Percentiles rank a stretch among this genome's conserved stretches.
These are phyloP conservation scores for Ectropis crepuscularia DNA, from an alignment of 2,888 invertebrate genomes.

Conservation along the genomic window DNA sequence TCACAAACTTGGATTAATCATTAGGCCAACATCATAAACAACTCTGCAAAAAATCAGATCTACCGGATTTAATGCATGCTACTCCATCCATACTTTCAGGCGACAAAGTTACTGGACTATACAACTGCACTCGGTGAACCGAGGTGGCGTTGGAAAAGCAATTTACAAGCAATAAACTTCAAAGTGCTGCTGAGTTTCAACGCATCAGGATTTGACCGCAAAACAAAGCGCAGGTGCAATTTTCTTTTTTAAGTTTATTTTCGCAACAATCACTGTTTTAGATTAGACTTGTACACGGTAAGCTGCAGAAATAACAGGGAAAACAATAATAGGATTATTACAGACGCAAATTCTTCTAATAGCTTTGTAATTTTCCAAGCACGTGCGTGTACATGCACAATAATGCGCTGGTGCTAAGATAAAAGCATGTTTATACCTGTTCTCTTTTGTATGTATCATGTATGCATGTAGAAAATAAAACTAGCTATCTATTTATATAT, in stretches of 20 bases:
- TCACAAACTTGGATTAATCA: too few relatives aligned
- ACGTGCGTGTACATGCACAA: slow-evolving; percentile 27
- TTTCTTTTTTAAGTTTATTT: slow-evolving; percentile 37
- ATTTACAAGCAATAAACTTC: slow-evolving; percentile 14
- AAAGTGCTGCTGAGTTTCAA: slow-evolving; percentile 20
- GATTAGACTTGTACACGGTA: slow-evolving; percentile 39
- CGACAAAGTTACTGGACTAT: too few relatives aligned
- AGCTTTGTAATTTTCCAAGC: slow-evolving; percentile 58
- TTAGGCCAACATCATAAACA: too few relatives aligned
- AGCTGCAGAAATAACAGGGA: slow-evolving; percentile 43
- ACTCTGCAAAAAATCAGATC: too few relatives aligned
- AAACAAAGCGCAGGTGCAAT: slow-evolving; percentile 34
- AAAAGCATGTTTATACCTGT: too few relatives aligned
- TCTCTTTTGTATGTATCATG: too few relatives aligned
- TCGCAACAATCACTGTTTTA: slow-evolving; percentile 40
- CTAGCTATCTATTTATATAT: too few relatives aligned
- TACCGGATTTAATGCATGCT: too few relatives aligned
- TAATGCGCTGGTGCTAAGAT: neutral
- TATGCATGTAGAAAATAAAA: too few relatives aligned
- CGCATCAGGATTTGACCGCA: slow-evolving; percentile 43
- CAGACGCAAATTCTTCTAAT: slow-evolving; percentile 63
- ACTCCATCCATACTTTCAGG: too few relatives aligned
- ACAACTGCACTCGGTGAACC: neutral
- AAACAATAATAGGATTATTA: slow-evolving; percentile 61
- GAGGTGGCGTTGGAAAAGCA: slow-evolving; percentile 18